These are phyloP conservation scores for Torymus auratus DNA, from an alignment of 2,888 invertebrate species.

Conservation along the genomic window DNA sequence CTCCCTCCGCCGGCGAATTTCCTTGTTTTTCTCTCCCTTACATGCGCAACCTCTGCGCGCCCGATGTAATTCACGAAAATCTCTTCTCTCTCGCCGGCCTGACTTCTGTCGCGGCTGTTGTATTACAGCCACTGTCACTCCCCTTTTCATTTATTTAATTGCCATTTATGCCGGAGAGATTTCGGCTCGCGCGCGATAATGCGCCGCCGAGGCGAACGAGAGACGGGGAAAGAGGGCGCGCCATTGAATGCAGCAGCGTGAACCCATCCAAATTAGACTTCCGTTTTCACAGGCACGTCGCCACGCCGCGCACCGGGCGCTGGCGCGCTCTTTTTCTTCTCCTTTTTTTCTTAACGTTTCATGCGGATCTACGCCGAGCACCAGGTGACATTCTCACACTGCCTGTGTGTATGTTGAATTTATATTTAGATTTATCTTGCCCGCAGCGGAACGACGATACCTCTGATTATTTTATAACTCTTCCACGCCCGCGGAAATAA, in stretches of 20 bases:
- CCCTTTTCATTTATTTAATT: constrained; percentile 55
- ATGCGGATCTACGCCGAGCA: constrained; percentile 23
- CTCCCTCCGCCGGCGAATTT: constrained; percentile 25
- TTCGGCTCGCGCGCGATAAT: not conserved
- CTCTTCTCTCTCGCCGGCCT: not conserved
- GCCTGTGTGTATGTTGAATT: constrained; percentile 9
- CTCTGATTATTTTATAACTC: too few relatives aligned
- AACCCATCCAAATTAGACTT: constrained; percentile 58
- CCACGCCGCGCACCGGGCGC: constrained; percentile 6
- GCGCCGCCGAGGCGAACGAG: not conserved
- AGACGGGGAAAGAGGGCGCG: not conserved
- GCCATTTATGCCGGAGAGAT: constrained; percentile 37
- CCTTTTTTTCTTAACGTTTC: constrained; percentile 22
- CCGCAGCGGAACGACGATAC: not conserved
- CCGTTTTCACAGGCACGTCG: constrained; percentile 59
- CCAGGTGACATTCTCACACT: constrained; percentile 58
- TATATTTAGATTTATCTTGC: constrained; percentile 53
- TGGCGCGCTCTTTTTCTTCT: constrained; percentile 30
- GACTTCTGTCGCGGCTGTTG: constrained; percentile 1
- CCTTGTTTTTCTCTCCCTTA: constrained; percentile 32
- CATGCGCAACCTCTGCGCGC: constrained; percentile 15
- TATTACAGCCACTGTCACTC: not conserved
- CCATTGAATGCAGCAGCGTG: constrained; percentile 55
- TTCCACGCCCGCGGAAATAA: too few relatives aligned
- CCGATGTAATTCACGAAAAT: constrained; percentile 37